Conservation (phyloP, 1,140 invertebrate genomes). For the Pectinophora gossypiella region DNA sequence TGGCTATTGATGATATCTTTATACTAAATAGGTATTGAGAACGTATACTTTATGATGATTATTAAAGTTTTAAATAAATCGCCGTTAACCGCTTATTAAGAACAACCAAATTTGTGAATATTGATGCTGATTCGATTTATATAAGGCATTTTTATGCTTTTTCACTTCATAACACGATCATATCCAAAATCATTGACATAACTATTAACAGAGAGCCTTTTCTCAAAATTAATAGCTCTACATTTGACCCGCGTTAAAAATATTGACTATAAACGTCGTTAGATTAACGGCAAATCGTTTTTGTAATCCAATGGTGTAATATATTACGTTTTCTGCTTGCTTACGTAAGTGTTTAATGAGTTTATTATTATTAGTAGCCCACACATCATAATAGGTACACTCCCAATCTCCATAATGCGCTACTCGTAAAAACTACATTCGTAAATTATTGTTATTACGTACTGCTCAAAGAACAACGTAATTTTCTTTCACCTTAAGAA, state of each 20-base stretch:
- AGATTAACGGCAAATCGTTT: too few species aligned
- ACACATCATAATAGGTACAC: conserved; percentile 11
- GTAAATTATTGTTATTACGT: neutral
- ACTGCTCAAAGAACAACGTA: neutral
- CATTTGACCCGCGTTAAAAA: conserved; percentile 14
- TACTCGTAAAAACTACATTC: neutral
- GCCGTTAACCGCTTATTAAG: neutral
- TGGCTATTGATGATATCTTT: neutral
- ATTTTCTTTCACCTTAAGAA: neutral
- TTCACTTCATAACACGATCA: neutral
- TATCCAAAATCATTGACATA: neutral
- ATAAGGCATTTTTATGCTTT: neutral
- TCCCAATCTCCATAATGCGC: conserved; percentile 8
- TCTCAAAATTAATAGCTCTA: conserved; percentile 13
- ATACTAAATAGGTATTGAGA: neutral
- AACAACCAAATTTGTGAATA: neutral
- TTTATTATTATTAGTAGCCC: conserved; percentile 16
- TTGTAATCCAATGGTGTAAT: conserved; percentile 17
- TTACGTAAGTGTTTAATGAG: conserved; percentile 18
- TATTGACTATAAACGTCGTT: conserved; percentile 17
- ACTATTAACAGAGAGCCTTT: neutral
- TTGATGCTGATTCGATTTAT: neutral
- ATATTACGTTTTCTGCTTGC: conserved; percentile 3
- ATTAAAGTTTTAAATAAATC: neutral
- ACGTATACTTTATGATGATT: neutral